Evolutionary conservation across 2,888 invertebrate species (phyloP), one percentile per base, ranked within the genome.

Genomic region (Tenthredo amoena): DNA sequence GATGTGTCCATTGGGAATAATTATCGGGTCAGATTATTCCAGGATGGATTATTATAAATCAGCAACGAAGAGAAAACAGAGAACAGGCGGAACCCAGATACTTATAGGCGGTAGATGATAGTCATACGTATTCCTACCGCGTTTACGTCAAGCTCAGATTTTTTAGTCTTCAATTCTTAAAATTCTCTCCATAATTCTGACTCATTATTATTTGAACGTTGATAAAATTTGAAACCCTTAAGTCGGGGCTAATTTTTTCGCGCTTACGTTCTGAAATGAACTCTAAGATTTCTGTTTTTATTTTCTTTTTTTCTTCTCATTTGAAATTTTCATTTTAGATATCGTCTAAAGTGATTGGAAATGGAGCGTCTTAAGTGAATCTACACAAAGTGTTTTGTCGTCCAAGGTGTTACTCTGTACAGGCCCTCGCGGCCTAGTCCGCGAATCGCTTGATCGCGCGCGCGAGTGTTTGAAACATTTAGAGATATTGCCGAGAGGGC

Each of bases 401-500:
- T 21, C 62, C 26, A 12, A 62, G 10, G 12, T 62, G 9, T 10
- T 10, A 62, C 62, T 26, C 68, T 68, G 68, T 58, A 58, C 68
- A 62, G 62, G 21, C n/a, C 26, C 10, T 62, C 65, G 15, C 2
- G 12, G 68, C 68, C 71, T 15, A 18, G 71, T 26, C n/a, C 43
- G 12, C 43, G 72, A 40, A 74, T 74, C 74, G 43, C 74, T 74
- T 43, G 74, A 74, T 74, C 74, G 43, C 43, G 40, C 72, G 40
- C 74, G 74, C 74, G 43, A 34, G 68, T 34, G 68, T 68, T 74
- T 74, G 74, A 74, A 74, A 74, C 43, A 74, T 74, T 43, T 43
- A 74, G 74, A 74, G 74, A 74, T 74, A 74, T 74, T 74, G 74
- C 74, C 74, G 15, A 74, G 71, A 37, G 74, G 43, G 74, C 26